Evolutionary conservation across 2,797 vertebrate genomes (phyloP), one percentile per base, ranked within the genome.

Genomic region (Ispidina picta): DNA sequence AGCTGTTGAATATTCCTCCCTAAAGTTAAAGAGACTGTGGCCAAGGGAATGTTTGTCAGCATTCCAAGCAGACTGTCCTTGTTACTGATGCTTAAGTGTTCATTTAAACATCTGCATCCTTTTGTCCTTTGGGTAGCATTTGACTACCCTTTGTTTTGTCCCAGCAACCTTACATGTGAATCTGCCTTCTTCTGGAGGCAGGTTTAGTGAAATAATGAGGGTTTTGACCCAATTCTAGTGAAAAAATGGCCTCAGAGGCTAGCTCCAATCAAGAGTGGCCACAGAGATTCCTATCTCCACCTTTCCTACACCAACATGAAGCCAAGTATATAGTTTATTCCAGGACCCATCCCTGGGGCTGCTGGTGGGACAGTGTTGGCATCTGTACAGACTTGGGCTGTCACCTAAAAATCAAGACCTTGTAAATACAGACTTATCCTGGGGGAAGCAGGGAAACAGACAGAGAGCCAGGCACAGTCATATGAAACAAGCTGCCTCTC

Each of bases 41-140:
- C 69, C 2, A 12, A 48, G 51, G 55, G 54, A 46, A 58, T 18
- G 9, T 81, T 63, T 89, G 44, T 52, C 76, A 65, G 73, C 11
- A 26, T 75, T 91, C 86, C 58, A 88, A 74, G 59, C 58, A 81
- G 54, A 15, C 84, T 89, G 55, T 22, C 31, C 28, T 91, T 69
- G 54, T 69, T 86, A 83, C 54, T 39, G 62, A 21, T 56, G 62
- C 54, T 65, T 48, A 60, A 81, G 23, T 2, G 0, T 76, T 86
- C 76, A 79, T 46, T 25, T 70, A 63, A 91, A 90, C 85, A 78
- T 74, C 86, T 91, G 81, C 75, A 82, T 29, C 60, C 63, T 55
- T 88, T 63, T 63, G 64, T 86, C 83, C 35, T 86, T 35, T 35
- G 63, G 59, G 81, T 48, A 74, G 51, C 62, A 26, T 80, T 86